phyloP scores from a whole-genome alignment of 2,888 invertebrate genomes.

The Eudasyphora cyanicolor region DNA sequence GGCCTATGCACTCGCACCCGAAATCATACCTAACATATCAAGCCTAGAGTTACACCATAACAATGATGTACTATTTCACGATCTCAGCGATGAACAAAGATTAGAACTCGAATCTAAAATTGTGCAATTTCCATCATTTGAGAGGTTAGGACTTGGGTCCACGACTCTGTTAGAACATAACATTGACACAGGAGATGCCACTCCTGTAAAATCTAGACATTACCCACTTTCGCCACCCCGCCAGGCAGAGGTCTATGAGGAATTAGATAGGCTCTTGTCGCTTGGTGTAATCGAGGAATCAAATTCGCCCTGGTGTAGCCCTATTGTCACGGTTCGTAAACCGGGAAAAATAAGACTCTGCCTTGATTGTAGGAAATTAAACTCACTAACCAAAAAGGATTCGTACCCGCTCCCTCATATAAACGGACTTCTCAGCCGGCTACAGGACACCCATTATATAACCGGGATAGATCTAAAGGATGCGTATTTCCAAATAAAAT shows the following conservation, averaged over 20 bases:
- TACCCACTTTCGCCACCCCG: constrained; percentile 55
- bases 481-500: constrained; percentile 51
- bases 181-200: constrained; percentile 33
- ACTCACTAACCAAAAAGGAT: constrained; percentile 52
- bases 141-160: constrained; percentile 19
- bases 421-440: constrained; percentile 47
- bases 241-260: constrained; percentile 47
- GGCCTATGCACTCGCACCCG: constrained; percentile 4
- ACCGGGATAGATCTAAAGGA: constrained; percentile 53
- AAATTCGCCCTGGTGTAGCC: constrained; percentile 43
- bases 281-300: constrained; percentile 51
- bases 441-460: constrained; percentile 52
- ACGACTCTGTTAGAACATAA: constrained; percentile 25
- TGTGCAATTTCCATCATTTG: constrained; percentile 34
- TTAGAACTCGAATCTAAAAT: neutral
- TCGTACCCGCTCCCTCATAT: constrained; percentile 54
- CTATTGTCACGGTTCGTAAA: constrained; percentile 35
- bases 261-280: constrained; percentile 49
- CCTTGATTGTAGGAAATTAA: constrained; percentile 52
- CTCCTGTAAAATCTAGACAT: constrained; percentile 44
- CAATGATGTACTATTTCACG: neutral
- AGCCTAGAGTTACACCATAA: neutral
- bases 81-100: constrained; percentile 21
- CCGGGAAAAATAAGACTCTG: constrained; percentile 56
- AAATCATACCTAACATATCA: neutral